A percentile compares a stretch with the other conserved stretches of the same genome.
Conservation (phyloP, 2,797 vertebrate genomes). For the Phaenicophaeus curvirostris region DNA sequence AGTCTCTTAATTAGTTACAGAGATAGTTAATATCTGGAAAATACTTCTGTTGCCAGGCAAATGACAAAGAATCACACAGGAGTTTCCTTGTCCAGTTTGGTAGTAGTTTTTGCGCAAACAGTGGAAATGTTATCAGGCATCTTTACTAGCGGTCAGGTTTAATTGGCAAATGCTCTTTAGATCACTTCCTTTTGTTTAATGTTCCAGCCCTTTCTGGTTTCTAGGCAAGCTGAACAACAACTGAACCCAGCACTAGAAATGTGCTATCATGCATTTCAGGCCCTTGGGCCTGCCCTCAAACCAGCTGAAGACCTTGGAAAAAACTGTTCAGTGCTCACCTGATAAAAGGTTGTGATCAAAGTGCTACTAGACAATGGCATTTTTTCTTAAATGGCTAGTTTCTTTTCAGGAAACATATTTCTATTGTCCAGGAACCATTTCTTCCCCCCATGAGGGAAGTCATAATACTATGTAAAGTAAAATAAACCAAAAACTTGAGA, state of each 20-base stretch:
- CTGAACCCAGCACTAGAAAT: background rate
- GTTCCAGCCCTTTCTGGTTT: background rate
- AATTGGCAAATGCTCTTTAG: background rate
- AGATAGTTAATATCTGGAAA: background rate
- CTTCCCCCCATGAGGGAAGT: background rate
- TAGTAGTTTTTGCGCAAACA: background rate
- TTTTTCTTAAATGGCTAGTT: background rate
- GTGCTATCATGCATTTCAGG: background rate
- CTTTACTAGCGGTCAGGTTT: background rate
- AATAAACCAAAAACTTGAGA: background rate
- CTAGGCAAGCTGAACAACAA: slow-evolving; percentile 15
- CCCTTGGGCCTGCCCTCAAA: background rate
- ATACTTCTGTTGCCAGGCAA: background rate
- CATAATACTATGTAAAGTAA: background rate
- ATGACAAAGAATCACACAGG: background rate
- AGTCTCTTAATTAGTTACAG: background rate
- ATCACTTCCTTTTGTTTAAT: background rate
- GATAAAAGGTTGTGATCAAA: background rate
- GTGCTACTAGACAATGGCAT: background rate
- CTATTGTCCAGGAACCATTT: background rate
- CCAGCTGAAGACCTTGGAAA: background rate
- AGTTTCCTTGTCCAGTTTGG: background rate
- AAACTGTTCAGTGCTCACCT: background rate
- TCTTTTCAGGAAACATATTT: background rate
- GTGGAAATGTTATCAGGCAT: background rate